These are phyloP conservation scores for Odontocolon sp. DNA, from an alignment of 2,888 invertebrate genomes.

Conservation along the genomic window DNA sequence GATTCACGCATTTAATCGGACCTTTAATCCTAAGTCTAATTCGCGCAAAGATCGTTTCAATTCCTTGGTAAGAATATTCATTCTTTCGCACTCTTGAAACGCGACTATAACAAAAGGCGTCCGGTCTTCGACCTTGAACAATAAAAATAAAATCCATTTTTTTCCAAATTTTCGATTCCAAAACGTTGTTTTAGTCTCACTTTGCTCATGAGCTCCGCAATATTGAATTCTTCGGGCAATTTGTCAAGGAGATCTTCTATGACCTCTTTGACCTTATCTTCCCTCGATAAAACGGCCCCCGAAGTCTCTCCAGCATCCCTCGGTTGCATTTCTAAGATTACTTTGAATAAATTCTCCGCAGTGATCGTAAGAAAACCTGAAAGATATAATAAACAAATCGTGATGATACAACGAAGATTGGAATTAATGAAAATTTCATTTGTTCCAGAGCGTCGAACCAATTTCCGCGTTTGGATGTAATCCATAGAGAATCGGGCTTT, in stretches of 20 bases:
- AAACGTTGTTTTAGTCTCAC: slow-evolving; percentile 69
- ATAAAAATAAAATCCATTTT: not conserved
- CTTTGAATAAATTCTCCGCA: slow-evolving; percentile 92
- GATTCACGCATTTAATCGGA: too few relatives aligned
- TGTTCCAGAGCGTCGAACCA: slow-evolving; percentile 81
- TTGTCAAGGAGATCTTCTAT: slow-evolving; percentile 94
- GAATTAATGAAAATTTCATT: not conserved
- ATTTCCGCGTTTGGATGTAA: slow-evolving; percentile 98
- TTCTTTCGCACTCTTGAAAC: slow-evolving; percentile 96
- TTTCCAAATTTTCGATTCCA: not conserved
- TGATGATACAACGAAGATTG: not conserved
- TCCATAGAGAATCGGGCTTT: slow-evolving; percentile 95
- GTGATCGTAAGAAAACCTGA: slow-evolving; percentile 89
- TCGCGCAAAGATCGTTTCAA: slow-evolving; percentile 91
- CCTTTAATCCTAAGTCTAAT: slow-evolving; percentile 94
- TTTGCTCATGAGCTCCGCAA: slow-evolving; percentile 91
- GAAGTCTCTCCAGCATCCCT: slow-evolving; percentile 88
- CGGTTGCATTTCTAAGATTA: slow-evolving; percentile 95
- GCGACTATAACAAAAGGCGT: slow-evolving; percentile 96
- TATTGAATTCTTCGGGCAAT: slow-evolving; percentile 93
- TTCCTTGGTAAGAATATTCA: slow-evolving; percentile 93
- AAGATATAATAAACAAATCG: not conserved
- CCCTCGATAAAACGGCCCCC: slow-evolving; percentile 87
- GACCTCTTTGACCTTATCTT: slow-evolving; percentile 86
- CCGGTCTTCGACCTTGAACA: slow-evolving; percentile 86